Conservation (phyloP, 2,888 invertebrate genomes). For the Ceriagrion tenellum region DNA sequence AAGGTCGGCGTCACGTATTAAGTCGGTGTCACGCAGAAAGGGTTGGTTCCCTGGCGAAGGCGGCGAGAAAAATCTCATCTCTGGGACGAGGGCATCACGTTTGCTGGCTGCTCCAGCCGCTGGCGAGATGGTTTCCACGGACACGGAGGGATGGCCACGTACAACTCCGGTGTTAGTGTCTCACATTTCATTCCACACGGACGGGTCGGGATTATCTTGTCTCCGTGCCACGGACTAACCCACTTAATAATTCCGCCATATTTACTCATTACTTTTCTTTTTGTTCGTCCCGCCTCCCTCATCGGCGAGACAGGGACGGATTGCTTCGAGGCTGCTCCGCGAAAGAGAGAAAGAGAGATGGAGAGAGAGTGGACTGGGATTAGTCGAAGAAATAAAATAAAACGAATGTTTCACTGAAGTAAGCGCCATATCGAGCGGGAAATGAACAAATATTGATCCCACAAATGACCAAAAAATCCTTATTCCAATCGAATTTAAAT, state of each 20-base stretch:
- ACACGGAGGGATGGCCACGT: neutral
- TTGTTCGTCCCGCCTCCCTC: neutral
- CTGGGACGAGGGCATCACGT: neutral
- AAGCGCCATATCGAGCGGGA: too few relatives aligned
- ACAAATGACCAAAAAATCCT: too few relatives aligned
- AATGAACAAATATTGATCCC: too few relatives aligned
- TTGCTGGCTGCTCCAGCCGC: neutral
- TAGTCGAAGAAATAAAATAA: neutral
- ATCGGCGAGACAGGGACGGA: neutral
- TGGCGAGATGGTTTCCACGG: neutral
- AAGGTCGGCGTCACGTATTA: slow-evolving; percentile 5
- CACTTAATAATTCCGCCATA: neutral
- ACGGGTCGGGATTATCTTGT: neutral
- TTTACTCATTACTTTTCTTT: neutral
- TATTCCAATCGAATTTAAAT: too few relatives aligned
- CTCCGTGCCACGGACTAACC: neutral
- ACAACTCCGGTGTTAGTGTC: neutral
- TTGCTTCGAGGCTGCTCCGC: neutral
- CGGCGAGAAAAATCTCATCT: neutral
- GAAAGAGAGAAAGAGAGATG: too few relatives aligned
- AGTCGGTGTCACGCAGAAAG: neutral
- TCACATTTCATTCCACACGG: neutral
- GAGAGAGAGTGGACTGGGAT: neutral
- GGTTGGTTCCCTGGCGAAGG: neutral
- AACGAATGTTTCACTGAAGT: too few relatives aligned